These are phyloP conservation scores for Dasysyrphus albostriatus DNA, from an alignment of 2,888 invertebrate species.

Conservation along the genomic window DNA sequence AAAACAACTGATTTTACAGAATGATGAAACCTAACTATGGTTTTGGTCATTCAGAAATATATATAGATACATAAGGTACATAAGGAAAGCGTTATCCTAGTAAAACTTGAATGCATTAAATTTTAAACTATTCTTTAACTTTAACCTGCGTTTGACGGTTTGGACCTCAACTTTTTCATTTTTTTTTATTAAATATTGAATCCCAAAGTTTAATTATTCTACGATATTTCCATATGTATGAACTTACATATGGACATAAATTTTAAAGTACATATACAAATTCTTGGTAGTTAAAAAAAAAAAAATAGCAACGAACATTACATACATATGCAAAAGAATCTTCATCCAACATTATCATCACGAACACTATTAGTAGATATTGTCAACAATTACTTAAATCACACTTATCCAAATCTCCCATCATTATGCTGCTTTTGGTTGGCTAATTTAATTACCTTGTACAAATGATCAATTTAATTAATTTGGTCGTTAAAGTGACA, in stretches of 20 bases:
- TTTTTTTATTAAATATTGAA: background rate
- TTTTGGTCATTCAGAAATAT: too few relatives aligned
- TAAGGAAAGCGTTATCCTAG: too few relatives aligned
- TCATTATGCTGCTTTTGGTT: slow-evolving; percentile 8
- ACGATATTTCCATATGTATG: too few relatives aligned
- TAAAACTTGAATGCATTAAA: too few relatives aligned
- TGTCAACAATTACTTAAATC: background rate
- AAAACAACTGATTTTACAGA: too few relatives aligned
- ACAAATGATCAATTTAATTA: slow-evolving; percentile 47
- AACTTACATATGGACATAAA: too few relatives aligned
- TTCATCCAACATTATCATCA: background rate
- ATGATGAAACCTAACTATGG: too few relatives aligned
- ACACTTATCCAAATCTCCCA: slow-evolving; percentile 11
- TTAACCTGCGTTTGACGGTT: background rate
- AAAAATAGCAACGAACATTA: background rate
- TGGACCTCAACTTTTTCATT: background rate
- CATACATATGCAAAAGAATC: background rate
- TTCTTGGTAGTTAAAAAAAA: background rate
- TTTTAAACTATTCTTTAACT: background rate
- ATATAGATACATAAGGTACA: too few relatives aligned
- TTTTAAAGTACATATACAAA: background rate
- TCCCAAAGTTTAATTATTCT: background rate
- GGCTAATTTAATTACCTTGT: slow-evolving; percentile 1
- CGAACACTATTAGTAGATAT: background rate
- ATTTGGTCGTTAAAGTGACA: slow-evolving; percentile 61